Evolutionary conservation across 2,113 vertebrate species (phyloP).

Genomic region (Oxyruncus cristatus): DNA sequence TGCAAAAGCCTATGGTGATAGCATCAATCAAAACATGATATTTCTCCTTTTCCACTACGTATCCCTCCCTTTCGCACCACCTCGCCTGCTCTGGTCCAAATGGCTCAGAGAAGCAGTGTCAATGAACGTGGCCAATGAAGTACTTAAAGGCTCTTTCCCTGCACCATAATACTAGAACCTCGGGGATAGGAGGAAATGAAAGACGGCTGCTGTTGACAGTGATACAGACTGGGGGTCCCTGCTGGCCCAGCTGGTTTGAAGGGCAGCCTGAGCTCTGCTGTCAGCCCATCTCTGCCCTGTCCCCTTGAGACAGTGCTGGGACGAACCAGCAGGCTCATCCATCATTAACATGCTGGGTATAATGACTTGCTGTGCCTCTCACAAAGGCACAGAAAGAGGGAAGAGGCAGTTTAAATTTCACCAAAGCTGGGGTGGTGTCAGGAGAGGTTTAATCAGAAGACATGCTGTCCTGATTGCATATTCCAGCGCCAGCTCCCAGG

Average conservation of each 20-base stretch:
- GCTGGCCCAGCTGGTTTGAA: background rate
- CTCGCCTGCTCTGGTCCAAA: background rate
- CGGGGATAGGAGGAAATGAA: background rate
- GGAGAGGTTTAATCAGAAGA: background rate
- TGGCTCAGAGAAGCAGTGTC: background rate
- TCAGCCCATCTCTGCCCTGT: background rate
- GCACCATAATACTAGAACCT: background rate
- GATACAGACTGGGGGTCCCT: background rate
- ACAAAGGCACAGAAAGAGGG: background rate
- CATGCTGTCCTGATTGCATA: background rate
- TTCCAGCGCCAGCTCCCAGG: background rate
- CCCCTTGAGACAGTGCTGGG: background rate
- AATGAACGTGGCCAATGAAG: background rate
- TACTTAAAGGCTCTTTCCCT: background rate
- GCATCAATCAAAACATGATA: background rate
- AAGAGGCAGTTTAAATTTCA: background rate
- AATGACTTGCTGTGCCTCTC: background rate
- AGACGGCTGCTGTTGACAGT: fast-evolving
- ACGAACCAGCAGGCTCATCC: background rate
- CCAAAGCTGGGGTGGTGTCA: background rate
- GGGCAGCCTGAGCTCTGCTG: background rate
- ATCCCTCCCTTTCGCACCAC: background rate
- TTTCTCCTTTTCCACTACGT: background rate
- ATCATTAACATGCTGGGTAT: background rate
- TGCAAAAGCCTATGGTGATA: background rate